Evolutionary conservation across 2,797 vertebrate genomes (phyloP).

Genomic region (Dipus sagitta): DNA sequence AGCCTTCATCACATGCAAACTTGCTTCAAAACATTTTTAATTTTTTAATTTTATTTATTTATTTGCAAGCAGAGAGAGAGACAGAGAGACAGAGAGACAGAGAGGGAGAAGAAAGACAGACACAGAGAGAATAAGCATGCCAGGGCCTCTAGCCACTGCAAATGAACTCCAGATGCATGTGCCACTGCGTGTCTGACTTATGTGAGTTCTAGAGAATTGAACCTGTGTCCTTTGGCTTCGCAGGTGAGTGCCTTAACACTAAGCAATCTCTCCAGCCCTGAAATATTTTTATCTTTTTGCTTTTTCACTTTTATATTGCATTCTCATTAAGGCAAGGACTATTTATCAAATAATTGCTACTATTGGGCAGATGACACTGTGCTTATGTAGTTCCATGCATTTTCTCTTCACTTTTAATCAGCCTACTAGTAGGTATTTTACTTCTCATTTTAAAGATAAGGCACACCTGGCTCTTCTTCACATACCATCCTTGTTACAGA

Average conservation of each 20-base stretch:
- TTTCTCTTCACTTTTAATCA: constrained; percentile 6
- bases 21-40: background rate
- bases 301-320: background rate
- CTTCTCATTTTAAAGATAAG: background rate
- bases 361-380: background rate
- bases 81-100: no score
- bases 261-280: no score
- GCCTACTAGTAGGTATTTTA: background rate
- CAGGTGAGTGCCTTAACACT: no score
- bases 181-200: no score
- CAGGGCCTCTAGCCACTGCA: no score
- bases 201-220: no score
- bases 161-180: no score
- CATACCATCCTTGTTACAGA: background rate
- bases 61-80: no score
- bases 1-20: background rate
- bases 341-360: background rate
- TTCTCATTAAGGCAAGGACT: background rate
- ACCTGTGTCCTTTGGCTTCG: no score
- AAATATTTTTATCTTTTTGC: background rate
- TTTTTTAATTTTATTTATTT: no score
- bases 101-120: no score
- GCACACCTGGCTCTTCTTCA: background rate
- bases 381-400: background rate
- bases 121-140: no score